Conservation (phyloP, 2,888 invertebrate genomes). For the Folsomia manolachei region DNA sequence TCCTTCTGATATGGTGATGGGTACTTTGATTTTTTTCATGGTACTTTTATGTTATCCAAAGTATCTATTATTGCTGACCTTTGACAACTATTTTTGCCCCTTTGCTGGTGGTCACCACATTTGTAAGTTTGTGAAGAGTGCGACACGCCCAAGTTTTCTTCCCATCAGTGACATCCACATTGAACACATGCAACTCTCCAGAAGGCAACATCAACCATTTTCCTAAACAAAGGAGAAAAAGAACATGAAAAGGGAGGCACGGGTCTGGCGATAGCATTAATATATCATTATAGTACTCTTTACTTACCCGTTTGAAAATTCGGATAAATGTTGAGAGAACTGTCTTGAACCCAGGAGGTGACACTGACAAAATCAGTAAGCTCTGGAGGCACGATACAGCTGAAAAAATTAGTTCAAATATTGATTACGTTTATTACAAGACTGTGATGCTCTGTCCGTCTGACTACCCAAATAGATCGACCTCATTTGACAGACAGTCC, state of each 20-base stretch:
- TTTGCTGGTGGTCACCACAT: slow-evolving; percentile 66
- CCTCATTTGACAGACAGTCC: too few relatives aligned
- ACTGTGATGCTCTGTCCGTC: too few relatives aligned
- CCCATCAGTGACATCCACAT: slow-evolving; percentile 73
- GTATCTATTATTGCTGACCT: too few relatives aligned
- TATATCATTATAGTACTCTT: too few relatives aligned
- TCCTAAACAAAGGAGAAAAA: too few relatives aligned
- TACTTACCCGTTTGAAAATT: slow-evolving; percentile 65
- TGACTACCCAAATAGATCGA: too few relatives aligned
- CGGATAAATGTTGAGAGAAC: slow-evolving; percentile 73
- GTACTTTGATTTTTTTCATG: too few relatives aligned
- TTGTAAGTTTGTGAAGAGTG: slow-evolving; percentile 76
- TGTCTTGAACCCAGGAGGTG: slow-evolving; percentile 86
- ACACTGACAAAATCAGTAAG: slow-evolving; percentile 82
- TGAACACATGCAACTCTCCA: slow-evolving; percentile 79
- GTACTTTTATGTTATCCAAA: too few relatives aligned
- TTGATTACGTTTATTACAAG: too few relatives aligned
- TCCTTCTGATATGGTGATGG: too few relatives aligned
- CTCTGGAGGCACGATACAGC: slow-evolving; percentile 82
- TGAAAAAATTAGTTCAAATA: too few relatives aligned
- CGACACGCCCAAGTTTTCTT: slow-evolving; percentile 77
- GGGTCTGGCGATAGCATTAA: too few relatives aligned
- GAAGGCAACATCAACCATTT: slow-evolving; percentile 76
- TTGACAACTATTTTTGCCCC: slow-evolving; percentile 68
- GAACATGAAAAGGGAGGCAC: background rate